Conservation (phyloP, 2,113 vertebrate genomes). For the Stigmatopora nigra region DNA sequence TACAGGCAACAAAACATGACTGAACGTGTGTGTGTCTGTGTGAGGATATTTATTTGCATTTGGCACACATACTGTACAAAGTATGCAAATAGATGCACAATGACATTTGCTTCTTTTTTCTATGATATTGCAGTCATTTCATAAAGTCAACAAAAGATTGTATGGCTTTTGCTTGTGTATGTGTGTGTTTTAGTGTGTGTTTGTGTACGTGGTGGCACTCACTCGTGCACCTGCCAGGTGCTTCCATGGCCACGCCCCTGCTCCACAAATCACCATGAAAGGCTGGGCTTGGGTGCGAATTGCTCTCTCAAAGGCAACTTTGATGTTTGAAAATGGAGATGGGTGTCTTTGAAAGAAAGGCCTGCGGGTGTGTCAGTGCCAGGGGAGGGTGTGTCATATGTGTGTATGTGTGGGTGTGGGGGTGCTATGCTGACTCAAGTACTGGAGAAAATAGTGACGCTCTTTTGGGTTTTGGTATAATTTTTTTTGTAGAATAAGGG, state of each 20-base stretch:
- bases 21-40: slow-evolving; percentile 1
- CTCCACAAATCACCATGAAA: slow-evolving; percentile 71
- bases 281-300: slow-evolving; percentile 54
- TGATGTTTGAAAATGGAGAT: slow-evolving; percentile 70
- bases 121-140: slow-evolving; percentile 59
- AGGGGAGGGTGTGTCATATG: slow-evolving; percentile 42
- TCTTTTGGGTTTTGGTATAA: not conserved
- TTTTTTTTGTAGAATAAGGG: not conserved
- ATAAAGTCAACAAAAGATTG: slow-evolving; percentile 57
- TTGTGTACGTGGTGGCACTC: slow-evolving; percentile 30
- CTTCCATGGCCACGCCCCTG: slow-evolving; percentile 64
- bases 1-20: slow-evolving; percentile 8
- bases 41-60: slow-evolving; percentile 72
- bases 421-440: slow-evolving; percentile 54
- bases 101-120: slow-evolving; percentile 66
- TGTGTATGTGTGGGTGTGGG: not conserved
- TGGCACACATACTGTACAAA: slow-evolving; percentile 69
- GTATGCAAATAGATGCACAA: slow-evolving; percentile 72
- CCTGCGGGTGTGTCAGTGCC: slow-evolving; percentile 66
- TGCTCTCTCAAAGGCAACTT: slow-evolving; percentile 68
- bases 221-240: slow-evolving; percentile 71
- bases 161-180: slow-evolving; percentile 27
- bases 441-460: slow-evolving; percentile 33
- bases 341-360: slow-evolving; percentile 63
- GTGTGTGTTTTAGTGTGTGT: slow-evolving; percentile 12